Conservation (phyloP, 2,797 vertebrate genomes). For the Potorous gilbertii region DNA sequence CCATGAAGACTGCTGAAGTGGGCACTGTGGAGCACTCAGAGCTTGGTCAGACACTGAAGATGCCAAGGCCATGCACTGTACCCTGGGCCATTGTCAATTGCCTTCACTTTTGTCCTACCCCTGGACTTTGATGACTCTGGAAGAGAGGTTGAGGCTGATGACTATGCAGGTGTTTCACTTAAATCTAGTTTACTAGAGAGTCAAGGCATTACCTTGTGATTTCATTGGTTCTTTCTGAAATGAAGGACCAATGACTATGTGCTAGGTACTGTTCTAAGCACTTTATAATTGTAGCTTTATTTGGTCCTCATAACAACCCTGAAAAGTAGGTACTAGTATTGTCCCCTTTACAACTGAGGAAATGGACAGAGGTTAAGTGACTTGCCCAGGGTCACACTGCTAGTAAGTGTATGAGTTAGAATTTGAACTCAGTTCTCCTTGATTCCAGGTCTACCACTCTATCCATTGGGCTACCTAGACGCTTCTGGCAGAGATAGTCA, state of each 20-base stretch:
- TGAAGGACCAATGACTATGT: background rate
- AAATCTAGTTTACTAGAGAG: background rate
- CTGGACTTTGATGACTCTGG: too few relatives aligned
- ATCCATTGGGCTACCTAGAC: background rate
- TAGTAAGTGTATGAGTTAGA: background rate
- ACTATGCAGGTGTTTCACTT: background rate
- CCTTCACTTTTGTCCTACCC: too few relatives aligned
- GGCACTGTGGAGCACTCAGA: too few relatives aligned
- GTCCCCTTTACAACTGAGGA: background rate
- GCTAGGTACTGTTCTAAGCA: background rate
- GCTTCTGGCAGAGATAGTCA: background rate
- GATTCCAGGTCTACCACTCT: background rate
- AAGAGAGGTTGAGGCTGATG: too few relatives aligned
- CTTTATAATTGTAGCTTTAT: background rate
- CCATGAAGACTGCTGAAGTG: background rate
- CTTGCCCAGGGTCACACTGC: background rate
- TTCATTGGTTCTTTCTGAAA: too few relatives aligned
- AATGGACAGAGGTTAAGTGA: background rate
- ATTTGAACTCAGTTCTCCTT: background rate
- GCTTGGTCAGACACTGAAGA: background rate
- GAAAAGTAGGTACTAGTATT: background rate
- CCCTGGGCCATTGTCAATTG: too few relatives aligned
- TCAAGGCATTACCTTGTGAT: background rate
- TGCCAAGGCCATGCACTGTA: too few relatives aligned
- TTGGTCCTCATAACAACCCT: background rate